A percentile compares a stretch with the other conserved stretches of the same genome.
Evolutionary conservation across 2,888 invertebrate species (phyloP).

Genomic region (Endomychus coccineus): DNA sequence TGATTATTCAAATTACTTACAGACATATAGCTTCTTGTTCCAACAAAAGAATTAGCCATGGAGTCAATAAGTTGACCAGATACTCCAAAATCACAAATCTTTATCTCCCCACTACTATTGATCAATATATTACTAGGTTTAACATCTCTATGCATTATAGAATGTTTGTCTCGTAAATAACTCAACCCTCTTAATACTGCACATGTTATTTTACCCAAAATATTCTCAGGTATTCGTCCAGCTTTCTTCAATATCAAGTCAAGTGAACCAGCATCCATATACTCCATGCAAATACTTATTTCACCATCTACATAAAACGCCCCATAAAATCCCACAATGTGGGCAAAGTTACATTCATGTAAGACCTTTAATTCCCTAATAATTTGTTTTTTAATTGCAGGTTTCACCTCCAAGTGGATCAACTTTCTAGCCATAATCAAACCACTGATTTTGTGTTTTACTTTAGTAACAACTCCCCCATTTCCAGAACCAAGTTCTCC

Average conservation of each 20-base stretch:
- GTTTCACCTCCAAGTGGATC: constrained; percentile 98
- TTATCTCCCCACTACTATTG: constrained; percentile 97
- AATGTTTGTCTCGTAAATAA: constrained; percentile 95
- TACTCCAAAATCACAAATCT: constrained; percentile 99
- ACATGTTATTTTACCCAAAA: constrained; percentile 70
- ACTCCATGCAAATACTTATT: constrained; percentile 99
- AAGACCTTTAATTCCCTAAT: constrained; percentile 95
- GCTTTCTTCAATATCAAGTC: constrained; percentile 96
- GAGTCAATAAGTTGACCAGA: constrained; percentile 98
- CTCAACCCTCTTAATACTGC: constrained; percentile 91
- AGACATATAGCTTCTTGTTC: constrained; percentile 99
- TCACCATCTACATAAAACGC: constrained; percentile 97
- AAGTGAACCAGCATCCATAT: constrained; percentile 98
- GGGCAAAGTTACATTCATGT: constrained; percentile 99
- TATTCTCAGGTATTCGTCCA: constrained; percentile 92
- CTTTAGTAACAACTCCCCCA: constrained; percentile 99
- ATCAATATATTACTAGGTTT: constrained; percentile 98
- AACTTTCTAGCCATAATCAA: constrained; percentile 98
- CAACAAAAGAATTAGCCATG: constrained; percentile 99
- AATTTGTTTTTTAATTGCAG: constrained; percentile 97
- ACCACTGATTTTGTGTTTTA: constrained; percentile 85
- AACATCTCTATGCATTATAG: constrained; percentile 92
- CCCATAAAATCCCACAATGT: constrained; percentile 99
- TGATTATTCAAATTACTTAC: constrained; percentile 64
- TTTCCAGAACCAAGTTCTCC: constrained; percentile 97